Base-by-base conservation (phyloP, 2,888 invertebrate species). In the Plebejus anna region DNA sequence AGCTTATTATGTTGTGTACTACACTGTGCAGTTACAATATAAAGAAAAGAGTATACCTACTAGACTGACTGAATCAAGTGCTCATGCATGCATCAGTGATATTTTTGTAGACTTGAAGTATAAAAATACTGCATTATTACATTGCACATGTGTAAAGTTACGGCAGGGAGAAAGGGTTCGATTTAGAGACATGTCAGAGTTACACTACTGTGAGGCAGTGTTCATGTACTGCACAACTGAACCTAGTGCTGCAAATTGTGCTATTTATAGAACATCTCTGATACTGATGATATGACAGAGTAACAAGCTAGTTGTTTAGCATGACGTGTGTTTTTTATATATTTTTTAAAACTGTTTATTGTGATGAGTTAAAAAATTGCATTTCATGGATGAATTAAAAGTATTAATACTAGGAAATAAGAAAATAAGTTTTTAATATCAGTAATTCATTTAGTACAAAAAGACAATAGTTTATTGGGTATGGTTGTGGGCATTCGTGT, bases 191-290 rank as follows among this genome's bases (percentile, higher is more conserved):
- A 47, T 47, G 47, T 3, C 47, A 47, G 47, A 47, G 47, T 47
- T 47, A 47, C 47, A 47, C 11, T 47, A 47, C 47, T 47, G 47
- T 47, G 47, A 47, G 9, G 47, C 9, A 47, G 9, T 47, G 61
- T 28, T 28, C 4, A 28, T 61, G 61, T 61, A 61, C 4, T 4
- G 32, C 66, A 66, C 66, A 66, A 28, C 32, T 66, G 66, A 32
- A 66, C 4, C 5, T 66, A 66, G 13, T 66, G 32, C 5, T 32
- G 66, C 32, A 32, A 22, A 32, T 66, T 13, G 5, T 32, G 66
- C 32, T 66, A 66, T 66, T 66, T 32, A 66, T 66, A 66, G 66
- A 66, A 66, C 32, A 32, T 66, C 16, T 32, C 66, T 32, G 13
- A 6, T 28, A 66, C 66, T 66, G 16, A 66, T 66, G 16, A 55